Evolutionary conservation across 2,888 invertebrate species (phyloP).

Genomic region (Tricholauxania praeusta): DNA sequence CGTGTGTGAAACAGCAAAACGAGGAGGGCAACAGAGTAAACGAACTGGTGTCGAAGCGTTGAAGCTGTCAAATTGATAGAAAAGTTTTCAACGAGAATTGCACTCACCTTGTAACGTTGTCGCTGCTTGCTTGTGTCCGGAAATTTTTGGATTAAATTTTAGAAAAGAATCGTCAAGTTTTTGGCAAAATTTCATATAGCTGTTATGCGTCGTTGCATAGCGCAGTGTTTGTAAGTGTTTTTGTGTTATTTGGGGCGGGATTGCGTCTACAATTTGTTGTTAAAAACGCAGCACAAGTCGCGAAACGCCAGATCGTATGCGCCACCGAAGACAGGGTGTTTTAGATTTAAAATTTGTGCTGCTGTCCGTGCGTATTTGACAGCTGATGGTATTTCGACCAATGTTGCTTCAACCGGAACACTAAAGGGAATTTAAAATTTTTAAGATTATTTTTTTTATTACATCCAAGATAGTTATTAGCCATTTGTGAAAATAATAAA

Average conservation of each 20-base stretch:
- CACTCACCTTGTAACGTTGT: slow-evolving; percentile 29
- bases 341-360: slow-evolving; percentile 2
- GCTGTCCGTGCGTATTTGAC: slow-evolving; percentile 31
- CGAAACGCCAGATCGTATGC: slow-evolving; percentile 47
- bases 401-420: slow-evolving; percentile 1
- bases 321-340: slow-evolving; percentile 45
- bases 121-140: not conserved
- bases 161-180: slow-evolving; percentile 2
- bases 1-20: slow-evolving; percentile 17
- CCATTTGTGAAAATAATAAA: not conserved
- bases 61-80: slow-evolving; percentile 26
- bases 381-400: not conserved
- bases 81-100: slow-evolving; percentile 16
- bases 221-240: slow-evolving; percentile 30
- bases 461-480: not conserved
- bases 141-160: slow-evolving; percentile 14
- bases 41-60: slow-evolving; percentile 7
- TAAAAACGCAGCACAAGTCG: slow-evolving; percentile 45
- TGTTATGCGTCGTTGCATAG: slow-evolving; percentile 27
- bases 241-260: slow-evolving; percentile 27
- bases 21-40: not conserved
- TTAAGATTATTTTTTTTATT: not conserved
- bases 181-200: slow-evolving; percentile 38
- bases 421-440: not conserved
- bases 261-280: slow-evolving; percentile 29